These are phyloP conservation scores for Battus philenor DNA, from an alignment of 1,140 invertebrate genomes.

Conservation along the genomic window DNA sequence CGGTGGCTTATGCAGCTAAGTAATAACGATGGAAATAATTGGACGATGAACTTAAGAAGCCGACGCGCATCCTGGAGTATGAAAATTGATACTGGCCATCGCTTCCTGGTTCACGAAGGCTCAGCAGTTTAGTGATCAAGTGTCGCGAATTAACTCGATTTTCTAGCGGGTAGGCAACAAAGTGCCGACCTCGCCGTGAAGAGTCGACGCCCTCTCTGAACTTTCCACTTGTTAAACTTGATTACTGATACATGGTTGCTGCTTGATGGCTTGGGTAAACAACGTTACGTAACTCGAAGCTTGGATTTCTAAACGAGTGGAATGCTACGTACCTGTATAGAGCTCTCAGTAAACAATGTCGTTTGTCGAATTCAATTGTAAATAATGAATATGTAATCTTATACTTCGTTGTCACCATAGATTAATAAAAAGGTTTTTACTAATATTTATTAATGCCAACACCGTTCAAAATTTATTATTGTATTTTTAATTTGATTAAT, in stretches of 20 bases:
- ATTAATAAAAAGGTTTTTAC: too few species aligned
- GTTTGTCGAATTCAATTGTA: too few species aligned
- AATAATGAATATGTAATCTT: too few species aligned
- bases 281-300: constrained; percentile 35
- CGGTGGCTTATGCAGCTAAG: background rate
- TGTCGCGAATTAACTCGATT: constrained; percentile 52
- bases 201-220: constrained; percentile 61
- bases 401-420: too few species aligned
- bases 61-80: constrained; percentile 12
- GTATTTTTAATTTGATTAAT: too few species aligned
- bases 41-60: constrained; percentile 7
- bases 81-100: constrained; percentile 24
- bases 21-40: constrained; percentile 7
- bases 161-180: constrained; percentile 52
- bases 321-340: background rate
- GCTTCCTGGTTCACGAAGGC: constrained; percentile 43
- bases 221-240: constrained; percentile 69
- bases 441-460: too few species aligned
- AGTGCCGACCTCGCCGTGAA: constrained; percentile 31
- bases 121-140: constrained; percentile 31
- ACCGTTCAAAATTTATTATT: too few species aligned
- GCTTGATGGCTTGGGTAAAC: constrained; percentile 27
- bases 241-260: constrained; percentile 59
- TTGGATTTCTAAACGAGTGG: constrained; percentile 30
- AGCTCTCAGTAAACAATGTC: too few species aligned